Conservation (phyloP, 2,113 vertebrate genomes). For the Vulpes lagopus region DNA sequence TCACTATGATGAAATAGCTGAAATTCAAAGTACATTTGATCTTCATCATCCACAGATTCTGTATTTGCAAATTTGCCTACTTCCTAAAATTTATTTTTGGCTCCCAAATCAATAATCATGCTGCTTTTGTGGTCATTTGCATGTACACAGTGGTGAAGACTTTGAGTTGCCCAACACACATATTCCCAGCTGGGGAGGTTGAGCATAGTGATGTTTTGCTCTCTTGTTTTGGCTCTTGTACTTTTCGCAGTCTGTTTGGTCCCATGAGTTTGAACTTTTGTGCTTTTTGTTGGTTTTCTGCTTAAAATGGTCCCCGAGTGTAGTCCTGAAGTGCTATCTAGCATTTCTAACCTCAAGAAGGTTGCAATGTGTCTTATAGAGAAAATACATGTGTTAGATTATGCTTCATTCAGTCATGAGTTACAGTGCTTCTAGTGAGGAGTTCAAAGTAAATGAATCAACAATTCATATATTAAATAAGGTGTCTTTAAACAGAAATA, state of each 20-base stretch:
- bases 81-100: conserved; percentile 12
- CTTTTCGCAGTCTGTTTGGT: neutral
- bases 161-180: neutral
- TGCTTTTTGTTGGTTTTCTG: neutral
- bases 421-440: neutral
- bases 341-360: neutral
- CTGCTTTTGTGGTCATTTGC: neutral
- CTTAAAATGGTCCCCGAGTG: neutral
- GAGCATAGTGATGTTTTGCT: fast-evolving
- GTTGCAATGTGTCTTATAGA: neutral
- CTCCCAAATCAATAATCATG: neutral
- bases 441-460: neutral
- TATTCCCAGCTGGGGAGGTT: no score
- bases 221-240: neutral
- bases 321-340: neutral
- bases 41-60: neutral
- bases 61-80: neutral
- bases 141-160: neutral
- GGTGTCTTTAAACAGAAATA: neutral
- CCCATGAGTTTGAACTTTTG: neutral
- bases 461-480: neutral
- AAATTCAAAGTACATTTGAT: neutral
- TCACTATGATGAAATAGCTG: neutral
- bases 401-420: neutral
- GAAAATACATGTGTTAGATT: neutral